A percentile compares a stretch with the other conserved stretches of the same genome.
phyloP scores from a whole-genome alignment of 1,140 invertebrate species.

The Eurosta solidaginis region DNA sequence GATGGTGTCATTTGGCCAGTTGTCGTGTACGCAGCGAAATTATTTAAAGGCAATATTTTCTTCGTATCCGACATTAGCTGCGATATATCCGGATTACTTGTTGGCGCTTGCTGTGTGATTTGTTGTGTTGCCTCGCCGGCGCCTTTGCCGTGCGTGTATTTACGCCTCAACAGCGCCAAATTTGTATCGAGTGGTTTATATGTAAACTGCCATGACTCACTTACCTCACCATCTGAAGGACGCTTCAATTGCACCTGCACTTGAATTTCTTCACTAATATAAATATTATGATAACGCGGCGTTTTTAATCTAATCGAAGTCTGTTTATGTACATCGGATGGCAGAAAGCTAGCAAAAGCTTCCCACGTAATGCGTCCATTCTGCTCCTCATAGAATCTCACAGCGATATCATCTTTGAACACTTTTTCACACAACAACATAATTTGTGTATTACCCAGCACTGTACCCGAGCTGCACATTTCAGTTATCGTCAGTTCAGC shows the following conservation, averaged over 20 bases:
- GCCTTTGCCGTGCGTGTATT: neutral
- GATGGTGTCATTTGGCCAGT: neutral
- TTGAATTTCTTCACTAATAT: slow-evolving; percentile 74
- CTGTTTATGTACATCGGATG: slow-evolving; percentile 91
- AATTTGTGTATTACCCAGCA: slow-evolving; percentile 83
- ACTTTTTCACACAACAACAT: slow-evolving; percentile 94
- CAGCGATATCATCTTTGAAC: slow-evolving; percentile 85
- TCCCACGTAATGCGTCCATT: slow-evolving; percentile 80
- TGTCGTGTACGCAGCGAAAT: too few species aligned
- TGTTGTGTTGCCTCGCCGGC: neutral
- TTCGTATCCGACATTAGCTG: too few species aligned
- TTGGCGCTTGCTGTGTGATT: neutral
- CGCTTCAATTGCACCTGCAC: slow-evolving; percentile 80
- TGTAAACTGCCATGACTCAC: slow-evolving; percentile 81
- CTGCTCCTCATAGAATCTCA: slow-evolving; percentile 86
- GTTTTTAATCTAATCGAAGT: slow-evolving; percentile 85
- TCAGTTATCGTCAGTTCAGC: slow-evolving; percentile 88
- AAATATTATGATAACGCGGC: slow-evolving; percentile 73
- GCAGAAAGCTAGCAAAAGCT: slow-evolving; percentile 81
- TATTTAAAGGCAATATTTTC: too few species aligned
- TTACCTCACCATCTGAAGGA: slow-evolving; percentile 82
- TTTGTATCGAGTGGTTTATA: slow-evolving; percentile 78
- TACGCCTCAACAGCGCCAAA: neutral
- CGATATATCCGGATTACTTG: too few species aligned
- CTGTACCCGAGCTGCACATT: slow-evolving; percentile 71